Conservation (phyloP, 2,888 invertebrate species). For the Pseudeuparius sepicola region DNA sequence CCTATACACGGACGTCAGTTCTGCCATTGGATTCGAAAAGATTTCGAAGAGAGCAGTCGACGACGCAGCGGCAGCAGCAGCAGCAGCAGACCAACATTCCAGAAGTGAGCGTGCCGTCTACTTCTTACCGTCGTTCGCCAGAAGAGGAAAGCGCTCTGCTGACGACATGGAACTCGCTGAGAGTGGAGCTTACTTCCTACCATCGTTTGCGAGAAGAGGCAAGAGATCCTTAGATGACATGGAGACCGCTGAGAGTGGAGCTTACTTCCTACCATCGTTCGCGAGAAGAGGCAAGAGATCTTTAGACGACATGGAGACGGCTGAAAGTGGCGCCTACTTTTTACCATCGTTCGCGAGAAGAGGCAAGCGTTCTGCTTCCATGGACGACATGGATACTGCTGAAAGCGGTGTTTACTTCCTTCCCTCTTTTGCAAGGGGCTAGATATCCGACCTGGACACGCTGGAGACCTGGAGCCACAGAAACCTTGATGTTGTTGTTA, state of each 20-base stretch:
- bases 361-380: conserved; percentile 13
- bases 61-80: conserved; percentile 4
- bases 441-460: no score
- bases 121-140: conserved; percentile 18
- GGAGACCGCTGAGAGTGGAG: conserved; percentile 12
- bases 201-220: conserved; percentile 7
- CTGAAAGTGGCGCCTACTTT: conserved; percentile 20
- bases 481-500: conserved; percentile 3
- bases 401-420: conserved; percentile 18
- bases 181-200: conserved; percentile 9
- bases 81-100: conserved; percentile 13
- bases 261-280: conserved; percentile 10
- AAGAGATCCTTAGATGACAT: conserved; percentile 8
- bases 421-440: conserved; percentile 18
- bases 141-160: conserved; percentile 4
- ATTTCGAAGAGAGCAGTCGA: not conserved
- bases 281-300: conserved; percentile 17
- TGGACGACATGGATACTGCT: conserved; percentile 19
- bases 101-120: conserved; percentile 16
- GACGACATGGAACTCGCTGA: conserved; percentile 11
- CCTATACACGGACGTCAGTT: not conserved
- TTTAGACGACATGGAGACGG: conserved; percentile 20
- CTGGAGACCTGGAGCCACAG: no score
- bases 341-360: conserved; percentile 19
- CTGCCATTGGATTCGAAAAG: not conserved